Evolutionary conservation across 2,888 invertebrate species (phyloP).

Genomic region (Apotomis capreana): DNA sequence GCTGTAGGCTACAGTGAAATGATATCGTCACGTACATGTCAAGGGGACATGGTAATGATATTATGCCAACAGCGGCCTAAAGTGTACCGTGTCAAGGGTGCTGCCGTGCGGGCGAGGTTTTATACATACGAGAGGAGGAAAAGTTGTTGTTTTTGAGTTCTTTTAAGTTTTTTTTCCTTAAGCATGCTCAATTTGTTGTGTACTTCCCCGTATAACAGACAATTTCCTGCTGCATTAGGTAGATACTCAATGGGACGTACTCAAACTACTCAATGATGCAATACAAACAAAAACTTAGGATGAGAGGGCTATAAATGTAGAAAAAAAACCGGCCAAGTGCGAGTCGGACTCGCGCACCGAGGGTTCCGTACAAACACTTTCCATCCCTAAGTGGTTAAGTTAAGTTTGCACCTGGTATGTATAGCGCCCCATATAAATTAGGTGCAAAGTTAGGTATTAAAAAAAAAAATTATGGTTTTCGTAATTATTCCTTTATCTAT

Average conservation of each 20-base stretch:
- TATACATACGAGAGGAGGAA: conserved; percentile 26
- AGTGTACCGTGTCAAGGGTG: conserved; percentile 41
- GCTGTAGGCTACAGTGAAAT: conserved; percentile 18
- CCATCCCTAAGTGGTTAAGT: no score
- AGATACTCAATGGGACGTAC: conserved; percentile 13
- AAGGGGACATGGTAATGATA: conserved; percentile 42
- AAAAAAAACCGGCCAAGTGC: no score
- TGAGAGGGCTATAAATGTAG: no score
- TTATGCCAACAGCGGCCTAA: conserved; percentile 38
- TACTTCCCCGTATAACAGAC: conserved; percentile 1
- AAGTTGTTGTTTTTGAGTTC: conserved; percentile 13
- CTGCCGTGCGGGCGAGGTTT: conserved; percentile 34
- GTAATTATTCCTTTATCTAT: no score
- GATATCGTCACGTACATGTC: conserved; percentile 38
- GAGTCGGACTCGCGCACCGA: no score
- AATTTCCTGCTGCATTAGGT: neutral
- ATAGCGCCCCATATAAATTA: no score
- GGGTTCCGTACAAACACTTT: no score
- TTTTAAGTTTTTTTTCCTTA: conserved; percentile 17
- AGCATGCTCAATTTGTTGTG: neutral
- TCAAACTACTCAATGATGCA: conserved; percentile 1
- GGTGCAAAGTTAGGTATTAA: no score
- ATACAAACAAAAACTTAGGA: neutral
- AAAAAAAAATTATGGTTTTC: no score
- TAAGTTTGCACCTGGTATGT: no score